phyloP scores from a whole-genome alignment of 2,888 invertebrate genomes.

The Drosophila pseudotakahashii region DNA sequence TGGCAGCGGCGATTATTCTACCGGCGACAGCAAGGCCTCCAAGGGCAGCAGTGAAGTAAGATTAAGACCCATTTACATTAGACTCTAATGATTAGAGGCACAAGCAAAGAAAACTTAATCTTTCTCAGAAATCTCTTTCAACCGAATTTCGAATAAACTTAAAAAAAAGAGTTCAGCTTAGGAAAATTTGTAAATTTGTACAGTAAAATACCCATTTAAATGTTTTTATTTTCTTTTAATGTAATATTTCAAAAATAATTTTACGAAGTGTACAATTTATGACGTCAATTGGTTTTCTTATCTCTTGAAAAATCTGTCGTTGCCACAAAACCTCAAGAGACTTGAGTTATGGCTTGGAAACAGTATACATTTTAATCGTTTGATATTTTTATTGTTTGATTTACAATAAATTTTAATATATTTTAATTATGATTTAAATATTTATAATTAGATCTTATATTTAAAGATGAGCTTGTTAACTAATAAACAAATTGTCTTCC shows the following conservation, averaged over 20 bases:
- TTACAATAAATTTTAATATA: not conserved
- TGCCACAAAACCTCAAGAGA: not conserved
- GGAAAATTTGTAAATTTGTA: too few relatives aligned
- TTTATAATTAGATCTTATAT: not conserved
- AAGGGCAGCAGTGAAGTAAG: constrained; percentile 83
- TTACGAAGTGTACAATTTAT: not conserved
- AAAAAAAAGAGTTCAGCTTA: too few relatives aligned
- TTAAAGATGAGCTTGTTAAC: not conserved
- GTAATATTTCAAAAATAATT: not conserved
- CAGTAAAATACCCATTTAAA: too few relatives aligned
- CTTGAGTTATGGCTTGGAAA: not conserved
- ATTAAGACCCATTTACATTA: not conserved
- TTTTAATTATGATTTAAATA: not conserved
- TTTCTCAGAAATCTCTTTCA: not conserved
- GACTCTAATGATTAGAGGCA: too few relatives aligned
- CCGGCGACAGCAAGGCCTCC: constrained; percentile 84
- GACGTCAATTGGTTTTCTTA: constrained; percentile 4
- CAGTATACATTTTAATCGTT: not conserved
- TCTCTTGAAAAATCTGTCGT: not conserved
- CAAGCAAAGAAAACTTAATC: not conserved
- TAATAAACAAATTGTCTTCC: not conserved
- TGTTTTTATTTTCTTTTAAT: not conserved
- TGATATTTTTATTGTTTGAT: not conserved
- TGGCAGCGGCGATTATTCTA: constrained; percentile 83
- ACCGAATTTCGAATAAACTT: not conserved